Conservation (phyloP, 37 sponge, comb jelly and placozoan genomes). For the Geodia barretti region DNA sequence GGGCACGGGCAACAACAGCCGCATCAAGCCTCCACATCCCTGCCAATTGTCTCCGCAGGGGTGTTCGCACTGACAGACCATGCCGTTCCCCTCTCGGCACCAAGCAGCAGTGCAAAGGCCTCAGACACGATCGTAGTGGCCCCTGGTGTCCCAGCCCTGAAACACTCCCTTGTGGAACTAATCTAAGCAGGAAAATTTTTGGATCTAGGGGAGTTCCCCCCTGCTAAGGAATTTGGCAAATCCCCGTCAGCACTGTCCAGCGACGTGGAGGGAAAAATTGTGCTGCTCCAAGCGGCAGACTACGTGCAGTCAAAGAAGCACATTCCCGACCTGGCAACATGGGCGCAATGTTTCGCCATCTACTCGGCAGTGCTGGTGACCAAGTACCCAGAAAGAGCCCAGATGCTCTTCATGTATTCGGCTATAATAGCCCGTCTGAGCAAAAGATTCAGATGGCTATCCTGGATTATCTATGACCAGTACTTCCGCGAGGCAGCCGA, state of each 20-base stretch:
- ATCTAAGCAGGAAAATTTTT: conserved; percentile 5
- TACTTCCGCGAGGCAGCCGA: conserved; percentile 18
- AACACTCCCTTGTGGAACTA: not conserved
- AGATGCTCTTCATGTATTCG: not conserved
- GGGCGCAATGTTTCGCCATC: conserved; percentile 1
- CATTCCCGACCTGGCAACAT: too few relatives aligned
- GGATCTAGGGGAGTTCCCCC: conserved; percentile 1
- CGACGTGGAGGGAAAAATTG: not conserved
- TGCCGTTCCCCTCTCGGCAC: too few relatives aligned
- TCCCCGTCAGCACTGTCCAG: not conserved
- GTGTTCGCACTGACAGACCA: too few relatives aligned
- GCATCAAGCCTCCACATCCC: too few relatives aligned
- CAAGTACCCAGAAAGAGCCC: conserved; percentile 1
- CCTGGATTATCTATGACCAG: conserved; percentile 18
- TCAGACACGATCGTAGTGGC: not conserved
- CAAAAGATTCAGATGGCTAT: conserved; percentile 25
- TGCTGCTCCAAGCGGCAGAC: conserved; percentile 6
- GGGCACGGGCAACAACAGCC: too few relatives aligned
- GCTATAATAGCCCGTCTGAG: not conserved
- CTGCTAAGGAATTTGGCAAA: conserved; percentile 3
- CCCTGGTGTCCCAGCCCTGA: conserved; percentile 10
- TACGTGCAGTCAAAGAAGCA: not conserved
- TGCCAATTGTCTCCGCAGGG: too few relatives aligned
- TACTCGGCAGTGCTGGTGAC: not conserved
- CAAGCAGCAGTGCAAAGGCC: too few relatives aligned